Conservation (phyloP, 2,113 vertebrate species). For the Phylloscopus trochilus region DNA sequence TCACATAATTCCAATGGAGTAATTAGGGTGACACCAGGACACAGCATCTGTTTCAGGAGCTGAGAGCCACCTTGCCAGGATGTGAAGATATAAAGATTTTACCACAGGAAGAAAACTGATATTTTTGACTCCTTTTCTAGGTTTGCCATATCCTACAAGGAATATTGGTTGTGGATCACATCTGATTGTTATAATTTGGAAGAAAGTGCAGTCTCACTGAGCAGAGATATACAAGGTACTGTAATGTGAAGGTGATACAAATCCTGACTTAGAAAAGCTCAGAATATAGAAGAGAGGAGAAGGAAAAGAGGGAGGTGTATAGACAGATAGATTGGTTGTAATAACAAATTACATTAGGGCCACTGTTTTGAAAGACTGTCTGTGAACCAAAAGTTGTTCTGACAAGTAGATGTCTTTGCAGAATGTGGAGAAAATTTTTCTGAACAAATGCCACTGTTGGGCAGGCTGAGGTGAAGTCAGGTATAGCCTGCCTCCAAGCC, state of each 20-base stretch:
- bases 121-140: background rate
- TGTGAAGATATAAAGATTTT: background rate
- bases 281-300: background rate
- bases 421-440: background rate
- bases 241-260: background rate
- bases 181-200: background rate
- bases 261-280: background rate
- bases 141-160: background rate
- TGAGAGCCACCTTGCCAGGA: background rate
- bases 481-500: background rate
- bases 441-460: background rate
- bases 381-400: background rate
- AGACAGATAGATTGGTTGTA: background rate
- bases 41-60: background rate
- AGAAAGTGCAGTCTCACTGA: background rate
- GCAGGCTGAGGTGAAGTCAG: background rate
- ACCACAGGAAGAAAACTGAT: background rate
- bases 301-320: background rate
- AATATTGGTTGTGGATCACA: fast-evolving
- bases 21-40: background rate
- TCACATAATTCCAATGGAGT: background rate
- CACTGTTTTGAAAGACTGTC: background rate
- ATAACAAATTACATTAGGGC: background rate
- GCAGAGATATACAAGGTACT: background rate
- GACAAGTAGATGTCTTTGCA: background rate